Percentiles rank a stretch among this genome's conserved stretches.
Evolutionary conservation across 2,888 invertebrate species (phyloP).

Genomic region (Agrochola litura): DNA sequence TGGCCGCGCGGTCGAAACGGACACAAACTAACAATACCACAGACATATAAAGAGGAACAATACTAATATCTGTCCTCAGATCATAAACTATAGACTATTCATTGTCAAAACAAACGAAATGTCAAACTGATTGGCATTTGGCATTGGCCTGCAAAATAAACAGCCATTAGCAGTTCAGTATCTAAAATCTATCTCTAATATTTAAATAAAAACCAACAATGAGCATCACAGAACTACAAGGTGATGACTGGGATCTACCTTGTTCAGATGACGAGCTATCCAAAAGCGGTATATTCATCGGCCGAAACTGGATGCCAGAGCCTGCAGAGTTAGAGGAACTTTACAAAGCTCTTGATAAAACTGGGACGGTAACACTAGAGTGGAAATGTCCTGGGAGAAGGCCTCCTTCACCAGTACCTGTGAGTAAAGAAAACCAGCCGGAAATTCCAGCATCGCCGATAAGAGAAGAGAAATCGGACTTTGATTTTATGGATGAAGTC

Average conservation of each 20-base stretch:
- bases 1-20: too few relatives aligned
- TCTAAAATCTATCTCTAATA: not conserved
- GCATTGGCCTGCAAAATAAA: not conserved
- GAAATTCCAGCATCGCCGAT: conserved; percentile 84
- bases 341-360: conserved; percentile 93
- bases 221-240: conserved; percentile 75
- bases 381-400: conserved; percentile 96
- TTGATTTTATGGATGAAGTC: conserved; percentile 97
- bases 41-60: too few relatives aligned
- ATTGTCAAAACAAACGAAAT: not conserved
- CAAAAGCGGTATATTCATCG: conserved; percentile 83
- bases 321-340: conserved; percentile 93
- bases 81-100: too few relatives aligned
- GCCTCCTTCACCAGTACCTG: conserved; percentile 93
- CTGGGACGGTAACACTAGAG: conserved; percentile 92
- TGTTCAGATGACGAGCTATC: conserved; percentile 93
- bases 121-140: too few relatives aligned
- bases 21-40: too few relatives aligned
- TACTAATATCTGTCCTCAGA: too few relatives aligned
- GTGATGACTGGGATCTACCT: conserved; percentile 91
- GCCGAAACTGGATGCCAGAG: conserved; percentile 92
- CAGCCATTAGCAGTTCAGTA: not conserved
- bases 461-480: conserved; percentile 92
- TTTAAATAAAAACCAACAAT: conserved; percentile 15
- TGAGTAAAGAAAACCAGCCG: conserved; percentile 86